A percentile compares a stretch with the other conserved stretches of the same genome.
phyloP scores from a whole-genome alignment of 1,140 invertebrate species.

The Halyomorpha halys region DNA sequence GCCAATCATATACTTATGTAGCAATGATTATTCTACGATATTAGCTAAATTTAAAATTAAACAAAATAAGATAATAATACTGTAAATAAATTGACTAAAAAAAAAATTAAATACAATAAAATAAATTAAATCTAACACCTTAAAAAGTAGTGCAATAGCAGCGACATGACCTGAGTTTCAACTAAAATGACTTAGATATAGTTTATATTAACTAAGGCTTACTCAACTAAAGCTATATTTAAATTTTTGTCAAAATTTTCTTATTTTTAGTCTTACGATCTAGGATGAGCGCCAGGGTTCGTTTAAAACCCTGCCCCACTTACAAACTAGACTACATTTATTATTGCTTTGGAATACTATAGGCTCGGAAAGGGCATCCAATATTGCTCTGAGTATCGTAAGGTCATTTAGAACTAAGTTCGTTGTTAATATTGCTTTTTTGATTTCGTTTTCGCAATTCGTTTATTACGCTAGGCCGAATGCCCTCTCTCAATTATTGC shows the following conservation, averaged over 20 bases:
- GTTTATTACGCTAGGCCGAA: slow-evolving; percentile 2
- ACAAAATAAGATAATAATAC: not conserved
- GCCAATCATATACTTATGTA: slow-evolving; percentile 8
- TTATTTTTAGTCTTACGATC: not conserved
- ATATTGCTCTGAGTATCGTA: not conserved
- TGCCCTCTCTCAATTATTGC: slow-evolving; percentile 23
- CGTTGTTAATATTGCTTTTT: slow-evolving; percentile 19
- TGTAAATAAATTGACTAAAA: not conserved
- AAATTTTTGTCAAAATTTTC: not conserved
- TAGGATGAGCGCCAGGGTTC: not conserved
- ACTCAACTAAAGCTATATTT: not conserved
- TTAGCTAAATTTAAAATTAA: not conserved
- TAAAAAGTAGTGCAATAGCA: slow-evolving; percentile 5
- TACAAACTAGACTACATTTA: slow-evolving; percentile 21
- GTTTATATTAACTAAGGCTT: slow-evolving; percentile 15
- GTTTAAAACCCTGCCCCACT: not conserved
- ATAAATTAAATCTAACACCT: not conserved
- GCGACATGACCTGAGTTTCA: not conserved
- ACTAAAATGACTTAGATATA: slow-evolving; percentile 8
- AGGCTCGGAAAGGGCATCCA: slow-evolving; percentile 24
- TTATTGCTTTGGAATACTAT: slow-evolving; percentile 27
- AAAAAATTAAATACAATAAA: not conserved
- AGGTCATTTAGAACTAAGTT: not conserved
- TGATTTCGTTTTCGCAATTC: not conserved
- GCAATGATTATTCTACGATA: not conserved